Conservation (phyloP, 2,888 invertebrate genomes). For the Tenodera sinensis region DNA sequence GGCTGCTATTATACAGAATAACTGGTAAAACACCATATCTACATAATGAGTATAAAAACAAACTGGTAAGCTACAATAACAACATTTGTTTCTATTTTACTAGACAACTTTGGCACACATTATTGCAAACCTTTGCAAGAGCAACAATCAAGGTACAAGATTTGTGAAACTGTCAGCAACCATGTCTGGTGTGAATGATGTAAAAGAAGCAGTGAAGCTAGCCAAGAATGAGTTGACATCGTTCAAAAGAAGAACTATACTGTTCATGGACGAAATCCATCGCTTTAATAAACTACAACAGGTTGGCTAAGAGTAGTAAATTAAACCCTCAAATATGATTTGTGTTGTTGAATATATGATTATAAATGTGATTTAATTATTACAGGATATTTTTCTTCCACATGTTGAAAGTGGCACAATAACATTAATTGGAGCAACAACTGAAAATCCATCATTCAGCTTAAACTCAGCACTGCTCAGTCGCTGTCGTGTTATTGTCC, state of each 20-base stretch:
- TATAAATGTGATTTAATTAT: neutral
- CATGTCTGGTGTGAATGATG: slow-evolving; percentile 70
- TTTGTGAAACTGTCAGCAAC: slow-evolving; percentile 75
- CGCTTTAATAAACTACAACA: slow-evolving; percentile 82
- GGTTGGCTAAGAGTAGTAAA: slow-evolving; percentile 36
- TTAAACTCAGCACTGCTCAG: slow-evolving; percentile 76
- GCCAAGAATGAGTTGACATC: slow-evolving; percentile 71
- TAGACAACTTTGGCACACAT: slow-evolving; percentile 75
- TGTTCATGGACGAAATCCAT: slow-evolving; percentile 87
- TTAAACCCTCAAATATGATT: neutral
- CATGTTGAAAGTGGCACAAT: slow-evolving; percentile 78
- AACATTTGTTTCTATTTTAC: slow-evolving; percentile 36
- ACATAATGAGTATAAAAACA: too few relatives aligned
- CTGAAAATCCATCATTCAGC: slow-evolving; percentile 84
- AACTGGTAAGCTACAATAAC: neutral
- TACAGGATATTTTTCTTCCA: slow-evolving; percentile 67
- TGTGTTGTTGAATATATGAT: neutral
- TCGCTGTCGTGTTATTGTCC: slow-evolving; percentile 70
- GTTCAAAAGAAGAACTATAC: slow-evolving; percentile 63
- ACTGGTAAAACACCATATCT: too few relatives aligned
- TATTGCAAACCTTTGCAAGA: slow-evolving; percentile 64
- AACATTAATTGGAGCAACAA: slow-evolving; percentile 76
- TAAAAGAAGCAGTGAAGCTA: slow-evolving; percentile 66
- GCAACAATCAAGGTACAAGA: slow-evolving; percentile 46
- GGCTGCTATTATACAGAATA: too few relatives aligned